Conservation (phyloP, 1,140 invertebrate species). For the Uloborus diversus region DNA sequence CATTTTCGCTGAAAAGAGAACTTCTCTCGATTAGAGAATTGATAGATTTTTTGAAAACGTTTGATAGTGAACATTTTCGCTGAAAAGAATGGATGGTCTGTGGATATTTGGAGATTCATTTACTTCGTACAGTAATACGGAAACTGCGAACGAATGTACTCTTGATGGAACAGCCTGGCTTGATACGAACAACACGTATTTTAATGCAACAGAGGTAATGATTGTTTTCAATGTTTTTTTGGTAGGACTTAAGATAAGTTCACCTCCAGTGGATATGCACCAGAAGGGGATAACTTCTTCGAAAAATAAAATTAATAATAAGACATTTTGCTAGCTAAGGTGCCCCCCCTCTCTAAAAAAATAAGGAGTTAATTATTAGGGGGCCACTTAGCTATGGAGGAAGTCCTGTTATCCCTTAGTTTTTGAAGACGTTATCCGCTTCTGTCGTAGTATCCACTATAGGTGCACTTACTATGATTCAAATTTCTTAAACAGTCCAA, state of each 20-base stretch:
- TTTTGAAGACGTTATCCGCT: too few species aligned
- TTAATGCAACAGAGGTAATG: slow-evolving; percentile 28
- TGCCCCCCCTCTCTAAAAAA: too few species aligned
- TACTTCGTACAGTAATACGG: neutral
- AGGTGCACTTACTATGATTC: too few species aligned
- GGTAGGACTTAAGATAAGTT: neutral
- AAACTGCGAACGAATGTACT: neutral
- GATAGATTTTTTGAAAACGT: slow-evolving; percentile 27
- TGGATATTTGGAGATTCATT: slow-evolving; percentile 4
- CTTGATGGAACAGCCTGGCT: slow-evolving; percentile 5
- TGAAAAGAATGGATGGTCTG: neutral
- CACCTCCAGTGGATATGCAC: neutral
- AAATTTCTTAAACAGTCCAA: too few species aligned
- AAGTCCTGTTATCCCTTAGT: too few species aligned
- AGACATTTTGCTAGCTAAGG: too few species aligned
- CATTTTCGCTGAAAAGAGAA: slow-evolving; percentile 13
- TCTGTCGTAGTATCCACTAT: too few species aligned
- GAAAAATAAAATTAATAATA: too few species aligned
- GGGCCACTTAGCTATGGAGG: too few species aligned
- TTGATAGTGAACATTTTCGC: slow-evolving; percentile 36
- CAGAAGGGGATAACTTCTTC: neutral
- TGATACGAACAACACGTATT: slow-evolving; percentile 8
- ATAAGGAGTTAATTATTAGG: too few species aligned
- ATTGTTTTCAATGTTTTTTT: too few species aligned
- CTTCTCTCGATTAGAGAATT: slow-evolving; percentile 6